Conservation (phyloP, 2,888 invertebrate genomes). For the Drosophila kuntzei region DNA sequence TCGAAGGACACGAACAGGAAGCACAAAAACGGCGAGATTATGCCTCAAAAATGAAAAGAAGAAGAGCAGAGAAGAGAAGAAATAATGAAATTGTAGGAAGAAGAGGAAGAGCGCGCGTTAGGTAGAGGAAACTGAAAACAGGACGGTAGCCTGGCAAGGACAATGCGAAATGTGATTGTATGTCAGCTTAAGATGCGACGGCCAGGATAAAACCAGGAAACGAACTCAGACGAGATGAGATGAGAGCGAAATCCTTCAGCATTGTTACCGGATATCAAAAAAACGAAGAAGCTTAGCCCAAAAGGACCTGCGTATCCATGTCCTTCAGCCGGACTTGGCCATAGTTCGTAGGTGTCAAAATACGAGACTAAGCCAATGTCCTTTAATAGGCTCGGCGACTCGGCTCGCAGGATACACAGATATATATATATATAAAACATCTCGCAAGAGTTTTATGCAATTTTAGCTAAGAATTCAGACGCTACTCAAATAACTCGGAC, state of each 20-base stretch:
- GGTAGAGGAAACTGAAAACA: conserved; percentile 17
- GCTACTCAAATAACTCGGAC: conserved; percentile 11
- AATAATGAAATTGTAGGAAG: conserved; percentile 44
- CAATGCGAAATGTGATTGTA: conserved; percentile 77
- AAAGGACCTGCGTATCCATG: conserved; percentile 8
- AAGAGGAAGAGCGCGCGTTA: conserved; percentile 26
- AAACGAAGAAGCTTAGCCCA: conserved; percentile 63
- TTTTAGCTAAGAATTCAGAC: conserved; percentile 65
- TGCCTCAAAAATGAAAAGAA: conserved; percentile 56
- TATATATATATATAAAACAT: conserved; percentile 17
- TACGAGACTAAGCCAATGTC: conserved; percentile 83
- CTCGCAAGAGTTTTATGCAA: conserved; percentile 67
- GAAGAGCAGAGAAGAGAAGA: not conserved
- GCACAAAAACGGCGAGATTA: conserved; percentile 48
- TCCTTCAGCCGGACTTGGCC: conserved; percentile 3
- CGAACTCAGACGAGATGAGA: conserved; percentile 18
- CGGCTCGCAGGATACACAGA: conserved; percentile 48
- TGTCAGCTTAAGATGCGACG: conserved; percentile 75
- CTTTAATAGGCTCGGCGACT: conserved; percentile 73
- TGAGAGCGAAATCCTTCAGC: conserved; percentile 54
- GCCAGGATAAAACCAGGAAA: conserved; percentile 70
- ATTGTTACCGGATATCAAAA: conserved; percentile 81
- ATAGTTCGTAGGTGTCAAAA: conserved; percentile 81
- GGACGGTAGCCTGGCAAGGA: conserved; percentile 51
- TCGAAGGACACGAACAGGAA: conserved; percentile 25